These are phyloP conservation scores for Cherax destructor DNA, from an alignment of 1,140 invertebrate genomes.

Conservation along the genomic window DNA sequence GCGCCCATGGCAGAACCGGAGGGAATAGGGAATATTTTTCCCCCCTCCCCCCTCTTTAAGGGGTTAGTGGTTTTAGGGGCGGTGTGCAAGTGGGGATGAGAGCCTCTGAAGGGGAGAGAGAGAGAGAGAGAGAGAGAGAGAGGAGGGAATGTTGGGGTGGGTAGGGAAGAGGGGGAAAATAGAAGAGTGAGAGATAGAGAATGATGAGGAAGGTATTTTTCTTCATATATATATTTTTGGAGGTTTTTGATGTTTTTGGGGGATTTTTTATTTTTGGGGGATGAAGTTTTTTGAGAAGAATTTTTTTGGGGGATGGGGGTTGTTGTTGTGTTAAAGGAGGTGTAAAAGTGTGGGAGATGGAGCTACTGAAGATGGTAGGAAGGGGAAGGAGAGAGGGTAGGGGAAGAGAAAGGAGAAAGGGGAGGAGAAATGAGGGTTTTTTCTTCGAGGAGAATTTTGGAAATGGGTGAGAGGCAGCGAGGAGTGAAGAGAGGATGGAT, in stretches of 20 bases:
- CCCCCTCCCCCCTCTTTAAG: background rate
- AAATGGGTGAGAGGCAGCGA: background rate
- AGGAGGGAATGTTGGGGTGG: background rate
- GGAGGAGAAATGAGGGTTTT: background rate
- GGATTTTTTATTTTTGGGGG: too few species aligned
- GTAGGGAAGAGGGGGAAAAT: background rate
- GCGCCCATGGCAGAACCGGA: background rate
- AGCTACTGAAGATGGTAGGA: too few species aligned
- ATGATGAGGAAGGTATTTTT: background rate
- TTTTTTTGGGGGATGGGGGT: too few species aligned
- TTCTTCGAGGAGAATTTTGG: background rate
- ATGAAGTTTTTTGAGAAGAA: too few species aligned
- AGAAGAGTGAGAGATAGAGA: background rate
- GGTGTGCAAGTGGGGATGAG: background rate
- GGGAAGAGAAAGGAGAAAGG: too few species aligned
- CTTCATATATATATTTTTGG: too few species aligned
- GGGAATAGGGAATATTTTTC: constrained; percentile 14
- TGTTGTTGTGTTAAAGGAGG: too few species aligned
- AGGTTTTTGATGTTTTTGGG: too few species aligned
- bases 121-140: background rate
- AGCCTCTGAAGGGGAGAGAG: background rate
- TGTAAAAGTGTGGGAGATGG: too few species aligned
- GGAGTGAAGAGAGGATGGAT: background rate
- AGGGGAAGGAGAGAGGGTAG: too few species aligned
- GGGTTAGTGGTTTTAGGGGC: constrained; percentile 19